Evolutionary conservation across 2,797 vertebrate genomes (phyloP).

Genomic region (Hippopotamyrus pictus): DNA sequence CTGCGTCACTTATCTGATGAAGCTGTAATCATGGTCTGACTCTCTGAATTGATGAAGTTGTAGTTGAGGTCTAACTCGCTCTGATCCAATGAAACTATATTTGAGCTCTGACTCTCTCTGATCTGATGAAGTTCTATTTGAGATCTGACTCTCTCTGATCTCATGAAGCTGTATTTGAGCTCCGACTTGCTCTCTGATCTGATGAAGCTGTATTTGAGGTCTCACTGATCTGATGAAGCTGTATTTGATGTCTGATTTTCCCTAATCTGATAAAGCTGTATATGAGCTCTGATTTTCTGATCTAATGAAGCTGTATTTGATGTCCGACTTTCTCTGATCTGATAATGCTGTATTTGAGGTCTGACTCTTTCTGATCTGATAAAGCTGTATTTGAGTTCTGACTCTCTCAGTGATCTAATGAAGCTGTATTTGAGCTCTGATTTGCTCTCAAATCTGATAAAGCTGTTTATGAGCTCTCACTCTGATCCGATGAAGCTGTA

Average conservation of each 20-base stretch:
- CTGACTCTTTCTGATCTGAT: neutral
- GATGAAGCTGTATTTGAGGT: neutral
- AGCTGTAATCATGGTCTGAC: neutral
- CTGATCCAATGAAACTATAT: neutral
- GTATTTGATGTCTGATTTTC: neutral
- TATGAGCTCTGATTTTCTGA: neutral
- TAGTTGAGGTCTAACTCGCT: neutral
- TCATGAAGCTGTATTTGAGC: neutral
- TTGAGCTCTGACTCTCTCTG: neutral
- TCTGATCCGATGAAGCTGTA: neutral
- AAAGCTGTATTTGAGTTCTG: neutral
- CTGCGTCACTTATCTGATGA: neutral
- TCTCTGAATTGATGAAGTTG: neutral
- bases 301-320: neutral
- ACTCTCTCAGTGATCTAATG: neutral
- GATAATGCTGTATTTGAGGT: neutral
- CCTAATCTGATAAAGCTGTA: neutral
- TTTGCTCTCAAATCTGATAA: neutral
- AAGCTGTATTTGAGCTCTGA: neutral
- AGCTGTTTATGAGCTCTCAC: neutral
- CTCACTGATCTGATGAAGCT: neutral
- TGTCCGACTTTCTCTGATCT: neutral
- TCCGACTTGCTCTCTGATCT: neutral
- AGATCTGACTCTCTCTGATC: neutral
- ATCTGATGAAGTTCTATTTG: neutral